These are phyloP conservation scores for Pentalonia nigronervosa DNA, from an alignment of 1,140 invertebrate species.

Conservation along the genomic window DNA sequence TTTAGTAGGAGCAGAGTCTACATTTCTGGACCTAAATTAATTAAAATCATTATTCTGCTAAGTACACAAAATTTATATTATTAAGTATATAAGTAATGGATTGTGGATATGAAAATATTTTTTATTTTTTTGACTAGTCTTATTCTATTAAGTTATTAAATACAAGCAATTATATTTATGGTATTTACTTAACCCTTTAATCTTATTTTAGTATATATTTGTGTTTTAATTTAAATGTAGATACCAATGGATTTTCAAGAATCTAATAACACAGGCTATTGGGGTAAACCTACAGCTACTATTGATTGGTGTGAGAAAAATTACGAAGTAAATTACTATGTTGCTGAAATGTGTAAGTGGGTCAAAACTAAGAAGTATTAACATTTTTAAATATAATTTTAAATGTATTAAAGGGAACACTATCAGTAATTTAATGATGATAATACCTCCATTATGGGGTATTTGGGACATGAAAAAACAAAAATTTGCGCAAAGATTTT, in stretches of 20 bases:
- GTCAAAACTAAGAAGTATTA: neutral
- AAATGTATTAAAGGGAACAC: conserved; percentile 61
- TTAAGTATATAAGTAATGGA: no score
- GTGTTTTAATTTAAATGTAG: conserved; percentile 1
- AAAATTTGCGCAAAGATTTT: conserved; percentile 61
- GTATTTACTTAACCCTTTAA: neutral
- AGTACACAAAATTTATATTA: no score
- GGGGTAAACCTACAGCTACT: conserved; percentile 62
- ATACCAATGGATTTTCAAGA: conserved; percentile 31
- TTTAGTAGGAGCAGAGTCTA: no score
- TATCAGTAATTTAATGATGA: conserved; percentile 62
- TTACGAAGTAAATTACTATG: conserved; percentile 62
- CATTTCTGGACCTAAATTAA: no score
- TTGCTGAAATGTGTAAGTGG: conserved; percentile 62
- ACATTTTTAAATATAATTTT: neutral
- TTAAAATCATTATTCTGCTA: no score
- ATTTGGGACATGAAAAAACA: conserved; percentile 61
- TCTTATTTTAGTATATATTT: neutral
- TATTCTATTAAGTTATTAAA: neutral
- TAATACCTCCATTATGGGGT: conserved; percentile 62
- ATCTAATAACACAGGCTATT: conserved; percentile 58
- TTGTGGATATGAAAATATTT: neutral
- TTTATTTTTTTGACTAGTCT: neutral
- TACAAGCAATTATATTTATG: neutral
- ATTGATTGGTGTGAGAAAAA: conserved; percentile 63